Evolutionary conservation across 2,113 vertebrate species (phyloP), one percentile per base, ranked within the genome.

Genomic region (Aptenodytes forsteri): DNA sequence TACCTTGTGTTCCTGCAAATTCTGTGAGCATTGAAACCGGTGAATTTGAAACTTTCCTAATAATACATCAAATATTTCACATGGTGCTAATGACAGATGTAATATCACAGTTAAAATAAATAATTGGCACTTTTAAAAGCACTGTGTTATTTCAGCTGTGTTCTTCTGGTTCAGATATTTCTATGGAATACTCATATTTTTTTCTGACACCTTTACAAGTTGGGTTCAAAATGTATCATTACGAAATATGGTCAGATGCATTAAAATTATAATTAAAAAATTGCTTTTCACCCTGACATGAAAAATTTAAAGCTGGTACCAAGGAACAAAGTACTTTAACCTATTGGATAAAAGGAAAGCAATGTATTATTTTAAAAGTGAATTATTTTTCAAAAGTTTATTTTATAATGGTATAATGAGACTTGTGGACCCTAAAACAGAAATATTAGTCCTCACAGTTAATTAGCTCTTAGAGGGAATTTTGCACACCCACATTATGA

Each of bases 221-320:
- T 85, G 56, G 65, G 95, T 96, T 97, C 93, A 97, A 93, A 96
- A 96, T 69, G 93, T 90, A 96, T 91, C 88, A 87, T 75, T 87
- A 93, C 38, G 1, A 96, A 91, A 96, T 96, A 96, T 8, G 90
- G 90, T 95, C 87, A 78, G 90, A 84, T 84, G 77, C 92, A 96
- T 96, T 97, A 97, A 97, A 97, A 94, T 95, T 97, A 96, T 96
- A 96, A 95, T 97, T 97, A 7, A 95, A 97, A 95, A 96, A 96
- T 96, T 96, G 82, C 90, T 94, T 96, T 96, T 97, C 94, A 93
- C 92, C 90, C 83, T 96, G 96, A 95, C 97, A 93, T 95, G 93
- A 95, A 95, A 94, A 93, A 97, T 93, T 87, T 95, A 95, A 93
- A 92, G 83, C 82, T 84, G 34, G 55, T 90, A 90, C 61, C 6